A percentile compares a stretch with the other conserved stretches of the same genome.
These are phyloP conservation scores for Zoanthus solanderi DNA, from an alignment of 92 coral and sea anemone species.

Conservation along the genomic window DNA sequence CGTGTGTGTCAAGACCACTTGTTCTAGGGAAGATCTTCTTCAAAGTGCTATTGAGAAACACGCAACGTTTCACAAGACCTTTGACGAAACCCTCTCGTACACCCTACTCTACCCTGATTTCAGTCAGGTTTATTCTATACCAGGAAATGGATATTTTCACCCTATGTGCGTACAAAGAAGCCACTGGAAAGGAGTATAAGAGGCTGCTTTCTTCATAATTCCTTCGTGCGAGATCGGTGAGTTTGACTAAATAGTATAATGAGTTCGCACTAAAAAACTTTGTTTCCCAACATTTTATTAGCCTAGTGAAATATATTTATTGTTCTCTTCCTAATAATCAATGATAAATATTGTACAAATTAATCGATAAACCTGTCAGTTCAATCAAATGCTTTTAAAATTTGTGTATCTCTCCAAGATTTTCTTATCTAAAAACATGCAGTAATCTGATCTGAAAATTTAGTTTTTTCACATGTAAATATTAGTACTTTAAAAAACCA, in stretches of 20 bases:
- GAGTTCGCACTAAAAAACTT: not conserved
- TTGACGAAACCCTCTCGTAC: slow-evolving; percentile 52
- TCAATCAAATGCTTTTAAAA: slow-evolving; percentile 19
- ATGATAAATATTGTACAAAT: slow-evolving; percentile 13
- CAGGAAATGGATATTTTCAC: slow-evolving; percentile 48
- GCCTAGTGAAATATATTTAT: not conserved
- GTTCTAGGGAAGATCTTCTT: slow-evolving; percentile 47
- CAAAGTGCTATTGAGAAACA: slow-evolving; percentile 59
- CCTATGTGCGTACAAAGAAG: slow-evolving; percentile 56
- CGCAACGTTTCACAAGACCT: slow-evolving; percentile 55
- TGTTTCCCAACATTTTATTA: slow-evolving; percentile 16
- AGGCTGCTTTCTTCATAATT: slow-evolving; percentile 54
- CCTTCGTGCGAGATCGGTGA: slow-evolving; percentile 40
- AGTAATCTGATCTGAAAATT: slow-evolving; percentile 6
- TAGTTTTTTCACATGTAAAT: slow-evolving; percentile 9
- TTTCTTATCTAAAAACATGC: slow-evolving; percentile 28
- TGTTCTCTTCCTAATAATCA: slow-evolving; percentile 10
- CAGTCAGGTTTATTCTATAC: slow-evolving; percentile 35
- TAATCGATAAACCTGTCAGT: slow-evolving; percentile 10
- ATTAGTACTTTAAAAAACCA: not conserved
- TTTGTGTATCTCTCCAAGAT: slow-evolving; percentile 28
- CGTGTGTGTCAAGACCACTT: slow-evolving; percentile 25
- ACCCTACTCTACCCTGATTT: slow-evolving; percentile 43
- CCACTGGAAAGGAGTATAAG: slow-evolving; percentile 67
- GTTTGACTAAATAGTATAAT: not conserved